Evolutionary conservation across 2,888 invertebrate species (phyloP).

Genomic region (Diaphora mendica): DNA sequence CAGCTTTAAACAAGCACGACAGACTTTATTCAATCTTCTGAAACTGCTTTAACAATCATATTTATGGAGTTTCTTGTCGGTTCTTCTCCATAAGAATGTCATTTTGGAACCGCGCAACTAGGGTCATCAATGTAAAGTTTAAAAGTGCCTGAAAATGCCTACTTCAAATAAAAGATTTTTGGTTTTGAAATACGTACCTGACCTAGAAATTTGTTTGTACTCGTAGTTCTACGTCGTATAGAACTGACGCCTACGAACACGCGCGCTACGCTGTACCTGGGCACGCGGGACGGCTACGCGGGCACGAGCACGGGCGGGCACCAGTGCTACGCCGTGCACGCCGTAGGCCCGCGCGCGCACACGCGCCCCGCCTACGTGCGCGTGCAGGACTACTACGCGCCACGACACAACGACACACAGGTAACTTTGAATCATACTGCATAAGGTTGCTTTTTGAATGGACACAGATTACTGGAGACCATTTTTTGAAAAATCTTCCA

Average conservation of each 20-base stretch:
- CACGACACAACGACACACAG: constrained; percentile 82
- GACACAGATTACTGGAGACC: no score
- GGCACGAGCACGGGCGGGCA: constrained; percentile 54
- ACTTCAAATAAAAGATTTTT: no score
- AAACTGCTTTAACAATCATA: no score
- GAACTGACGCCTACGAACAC: constrained; percentile 66
- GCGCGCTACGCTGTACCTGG: constrained; percentile 73
- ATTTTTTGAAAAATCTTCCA: no score
- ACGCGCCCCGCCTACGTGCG: constrained; percentile 84
- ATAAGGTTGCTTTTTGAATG: background rate
- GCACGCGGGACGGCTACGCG: constrained; percentile 53
- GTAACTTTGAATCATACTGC: constrained; percentile 59
- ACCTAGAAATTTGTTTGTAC: background rate
- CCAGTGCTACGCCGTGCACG: constrained; percentile 68
- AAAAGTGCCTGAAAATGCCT: no score
- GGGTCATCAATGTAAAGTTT: no score
- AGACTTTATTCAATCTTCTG: no score
- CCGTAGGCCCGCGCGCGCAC: constrained; percentile 66
- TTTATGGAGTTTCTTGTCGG: no score
- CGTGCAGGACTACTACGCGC: constrained; percentile 89
- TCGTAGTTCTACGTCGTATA: constrained; percentile 79
- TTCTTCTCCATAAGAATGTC: no score
- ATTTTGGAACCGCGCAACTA: no score
- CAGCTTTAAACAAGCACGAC: no score
- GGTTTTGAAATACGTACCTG: background rate